phyloP scores from a whole-genome alignment of 2,797 vertebrate species.

The Myiotriccus ornatus region DNA sequence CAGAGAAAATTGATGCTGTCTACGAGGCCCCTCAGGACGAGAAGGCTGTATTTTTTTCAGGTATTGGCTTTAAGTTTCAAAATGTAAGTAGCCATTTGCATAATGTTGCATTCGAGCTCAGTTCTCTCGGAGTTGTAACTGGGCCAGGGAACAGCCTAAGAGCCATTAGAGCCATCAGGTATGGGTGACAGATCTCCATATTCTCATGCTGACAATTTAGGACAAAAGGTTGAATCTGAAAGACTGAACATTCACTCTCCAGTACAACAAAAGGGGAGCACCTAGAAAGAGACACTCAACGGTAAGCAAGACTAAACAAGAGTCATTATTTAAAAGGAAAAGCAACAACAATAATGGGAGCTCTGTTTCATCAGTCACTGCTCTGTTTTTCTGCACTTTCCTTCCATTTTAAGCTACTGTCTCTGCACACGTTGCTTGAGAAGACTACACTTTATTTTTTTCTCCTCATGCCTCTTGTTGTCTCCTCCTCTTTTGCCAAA shows the following conservation, averaged over 20 bases:
- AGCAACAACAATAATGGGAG: background rate
- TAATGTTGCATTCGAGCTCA: background rate
- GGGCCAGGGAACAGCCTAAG: background rate
- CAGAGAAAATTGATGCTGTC: constrained; percentile 90
- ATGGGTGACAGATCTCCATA: background rate
- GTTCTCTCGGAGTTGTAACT: background rate
- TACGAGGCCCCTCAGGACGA: constrained; percentile 94
- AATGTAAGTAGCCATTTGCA: background rate
- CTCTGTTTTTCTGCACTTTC: background rate
- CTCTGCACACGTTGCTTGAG: background rate
- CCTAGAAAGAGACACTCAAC: background rate
- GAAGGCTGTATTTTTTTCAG: constrained; percentile 94
- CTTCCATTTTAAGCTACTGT: background rate
- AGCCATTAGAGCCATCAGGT: background rate
- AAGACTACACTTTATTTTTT: background rate
- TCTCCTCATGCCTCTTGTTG: background rate
- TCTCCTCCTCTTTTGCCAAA: background rate
- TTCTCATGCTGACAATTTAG: background rate
- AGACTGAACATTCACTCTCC: background rate
- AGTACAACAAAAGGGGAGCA: background rate
- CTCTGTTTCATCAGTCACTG: background rate
- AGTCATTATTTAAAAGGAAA: background rate
- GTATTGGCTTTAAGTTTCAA: constrained; percentile 67
- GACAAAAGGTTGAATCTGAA: background rate
- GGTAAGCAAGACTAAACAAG: background rate